Percentiles rank a stretch among this genome's conserved stretches.
Conservation (phyloP, 2,888 invertebrate genomes). For the Tuberolachnus salignus region DNA sequence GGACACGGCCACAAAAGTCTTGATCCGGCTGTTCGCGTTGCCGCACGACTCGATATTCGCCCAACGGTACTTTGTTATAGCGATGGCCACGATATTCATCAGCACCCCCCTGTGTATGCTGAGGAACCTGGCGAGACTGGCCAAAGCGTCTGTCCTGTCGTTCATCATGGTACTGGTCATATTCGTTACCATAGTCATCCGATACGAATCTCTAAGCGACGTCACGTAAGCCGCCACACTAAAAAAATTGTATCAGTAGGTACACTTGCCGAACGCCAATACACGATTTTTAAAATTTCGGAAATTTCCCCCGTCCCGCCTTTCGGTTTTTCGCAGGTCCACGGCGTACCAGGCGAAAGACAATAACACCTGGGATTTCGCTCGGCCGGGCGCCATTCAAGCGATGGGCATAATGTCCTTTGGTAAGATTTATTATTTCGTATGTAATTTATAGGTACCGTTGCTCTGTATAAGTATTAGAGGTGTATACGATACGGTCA, state of each 20-base stretch:
- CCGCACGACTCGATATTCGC: slow-evolving; percentile 67
- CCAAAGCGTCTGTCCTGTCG: slow-evolving; percentile 73
- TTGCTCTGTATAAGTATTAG: no score
- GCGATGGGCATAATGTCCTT: slow-evolving; percentile 85
- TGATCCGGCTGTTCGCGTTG: slow-evolving; percentile 72
- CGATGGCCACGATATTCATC: slow-evolving; percentile 74
- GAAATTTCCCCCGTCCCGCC: background rate
- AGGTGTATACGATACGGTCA: no score
- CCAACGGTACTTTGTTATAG: slow-evolving; percentile 72
- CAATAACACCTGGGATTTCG: slow-evolving; percentile 39
- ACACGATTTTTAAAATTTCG: slow-evolving; percentile 1
- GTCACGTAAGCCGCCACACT: slow-evolving; percentile 68
- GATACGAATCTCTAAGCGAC: slow-evolving; percentile 68
- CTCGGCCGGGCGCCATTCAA: slow-evolving; percentile 63
- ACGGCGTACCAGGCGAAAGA: background rate
- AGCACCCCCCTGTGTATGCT: slow-evolving; percentile 81
- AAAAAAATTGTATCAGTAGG: slow-evolving; percentile 60
- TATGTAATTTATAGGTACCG: background rate
- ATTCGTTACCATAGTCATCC: slow-evolving; percentile 70
- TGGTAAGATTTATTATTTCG: slow-evolving; percentile 66
- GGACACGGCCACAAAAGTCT: slow-evolving; percentile 82
- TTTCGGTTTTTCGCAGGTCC: slow-evolving; percentile 25
- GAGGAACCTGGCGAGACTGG: slow-evolving; percentile 74
- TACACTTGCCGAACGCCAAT: background rate
- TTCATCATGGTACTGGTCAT: slow-evolving; percentile 77